Conservation (phyloP, 2,888 invertebrate species). For the Agrotis puta region DNA sequence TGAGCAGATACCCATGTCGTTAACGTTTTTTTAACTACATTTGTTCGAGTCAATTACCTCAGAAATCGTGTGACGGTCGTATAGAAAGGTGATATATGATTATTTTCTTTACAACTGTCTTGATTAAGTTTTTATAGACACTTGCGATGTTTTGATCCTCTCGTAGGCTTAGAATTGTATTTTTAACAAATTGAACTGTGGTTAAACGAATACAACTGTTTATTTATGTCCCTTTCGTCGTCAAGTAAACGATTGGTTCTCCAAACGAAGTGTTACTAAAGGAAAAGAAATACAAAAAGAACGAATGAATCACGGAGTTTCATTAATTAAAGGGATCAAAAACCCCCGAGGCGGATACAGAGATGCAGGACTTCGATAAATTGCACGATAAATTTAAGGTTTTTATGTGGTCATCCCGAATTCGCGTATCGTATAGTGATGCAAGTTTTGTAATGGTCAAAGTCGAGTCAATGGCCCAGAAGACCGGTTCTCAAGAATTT, state of each 20-base stretch:
- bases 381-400: slow-evolving; percentile 75
- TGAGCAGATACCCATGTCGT: slow-evolving; percentile 17
- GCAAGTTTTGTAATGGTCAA: slow-evolving; percentile 83
- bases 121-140: neutral
- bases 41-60: slow-evolving; percentile 27
- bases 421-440: slow-evolving; percentile 77
- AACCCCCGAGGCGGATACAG: slow-evolving; percentile 63
- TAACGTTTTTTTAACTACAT: slow-evolving; percentile 20
- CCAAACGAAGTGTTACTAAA: slow-evolving; percentile 31
- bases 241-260: slow-evolving; percentile 18
- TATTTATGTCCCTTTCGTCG: neutral
- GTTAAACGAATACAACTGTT: slow-evolving; percentile 21
- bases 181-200: slow-evolving; percentile 22
- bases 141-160: slow-evolving; percentile 21
- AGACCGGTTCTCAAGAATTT: slow-evolving; percentile 77
- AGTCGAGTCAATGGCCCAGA: slow-evolving; percentile 82
- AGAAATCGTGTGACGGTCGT: slow-evolving; percentile 16
- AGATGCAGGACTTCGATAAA: slow-evolving; percentile 75
- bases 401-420: slow-evolving; percentile 74
- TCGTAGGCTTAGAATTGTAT: slow-evolving; percentile 6
- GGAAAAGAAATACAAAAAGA: slow-evolving; percentile 38
- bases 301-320: slow-evolving; percentile 50
- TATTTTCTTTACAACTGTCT: slow-evolving; percentile 11
- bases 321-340: slow-evolving; percentile 73
- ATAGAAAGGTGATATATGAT: slow-evolving; percentile 24